phyloP scores from a whole-genome alignment of 2,888 invertebrate genomes.

The Netelia fuscicornis region DNA sequence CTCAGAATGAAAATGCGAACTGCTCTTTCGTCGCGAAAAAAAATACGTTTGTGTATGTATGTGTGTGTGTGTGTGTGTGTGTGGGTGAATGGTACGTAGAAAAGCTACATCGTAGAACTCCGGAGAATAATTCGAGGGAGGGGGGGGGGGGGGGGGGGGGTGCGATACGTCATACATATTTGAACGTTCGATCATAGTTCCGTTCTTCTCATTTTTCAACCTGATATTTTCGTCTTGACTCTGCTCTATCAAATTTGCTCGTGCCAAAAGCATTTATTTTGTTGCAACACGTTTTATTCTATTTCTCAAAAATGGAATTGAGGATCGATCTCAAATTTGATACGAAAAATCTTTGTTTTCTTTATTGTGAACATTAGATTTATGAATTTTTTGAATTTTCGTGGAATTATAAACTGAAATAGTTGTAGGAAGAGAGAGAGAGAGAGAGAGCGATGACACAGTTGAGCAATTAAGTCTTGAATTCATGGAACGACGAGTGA shows the following conservation, averaged over 20 bases:
- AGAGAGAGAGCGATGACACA: neutral
- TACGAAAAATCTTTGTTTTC: too few relatives aligned
- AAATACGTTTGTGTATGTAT: neutral
- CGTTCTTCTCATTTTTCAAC: constrained; percentile 22
- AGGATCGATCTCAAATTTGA: too few relatives aligned
- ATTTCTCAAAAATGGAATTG: too few relatives aligned
- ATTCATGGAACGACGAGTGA: constrained; percentile 8
- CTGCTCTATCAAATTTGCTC: too few relatives aligned
- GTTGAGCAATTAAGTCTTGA: constrained; percentile 18
- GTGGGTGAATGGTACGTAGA: neutral
- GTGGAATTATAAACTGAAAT: neutral
- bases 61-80: neutral
- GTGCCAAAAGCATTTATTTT: too few relatives aligned
- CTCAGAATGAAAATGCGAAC: constrained; percentile 34
- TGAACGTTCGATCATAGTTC: constrained; percentile 76
- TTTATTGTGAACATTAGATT: too few relatives aligned
- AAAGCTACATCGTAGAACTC: neutral
- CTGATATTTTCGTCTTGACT: too few relatives aligned
- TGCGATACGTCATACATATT: constrained; percentile 73
- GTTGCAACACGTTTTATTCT: too few relatives aligned
- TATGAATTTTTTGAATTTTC: neutral
- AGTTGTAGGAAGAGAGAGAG: neutral
- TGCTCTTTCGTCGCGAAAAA: constrained; percentile 10
- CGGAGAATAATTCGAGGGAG: neutral
- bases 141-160: neutral